These are phyloP conservation scores for Diarsia dahlii DNA, from an alignment of 2,888 invertebrate genomes.

Conservation along the genomic window DNA sequence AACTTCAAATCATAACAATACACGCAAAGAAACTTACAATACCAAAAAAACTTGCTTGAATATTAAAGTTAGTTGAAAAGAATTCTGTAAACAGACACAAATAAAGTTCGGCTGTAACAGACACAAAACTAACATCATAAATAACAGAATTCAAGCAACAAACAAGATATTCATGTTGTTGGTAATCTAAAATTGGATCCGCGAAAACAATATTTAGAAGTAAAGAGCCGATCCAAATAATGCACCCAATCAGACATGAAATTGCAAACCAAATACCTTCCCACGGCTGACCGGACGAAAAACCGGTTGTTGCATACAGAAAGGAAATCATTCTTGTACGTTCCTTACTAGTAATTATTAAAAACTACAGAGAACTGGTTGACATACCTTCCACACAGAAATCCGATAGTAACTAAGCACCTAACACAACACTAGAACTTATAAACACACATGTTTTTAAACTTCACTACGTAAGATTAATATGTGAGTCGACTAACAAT, in stretches of 20 bases:
- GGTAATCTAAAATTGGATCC: slow-evolving; percentile 47
- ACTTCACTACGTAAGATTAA: slow-evolving; percentile 82
- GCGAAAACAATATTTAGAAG: slow-evolving; percentile 46
- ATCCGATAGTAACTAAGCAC: slow-evolving; percentile 68
- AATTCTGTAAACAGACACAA: slow-evolving; percentile 32
- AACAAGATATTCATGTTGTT: slow-evolving; percentile 26
- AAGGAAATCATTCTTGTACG: slow-evolving; percentile 85
- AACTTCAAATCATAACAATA: slow-evolving; percentile 41
- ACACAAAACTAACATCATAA: slow-evolving; percentile 41
- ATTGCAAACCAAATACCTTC: slow-evolving; percentile 84
- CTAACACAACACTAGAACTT: slow-evolving; percentile 71
- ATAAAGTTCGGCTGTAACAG: slow-evolving; percentile 26
- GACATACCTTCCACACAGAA: slow-evolving; percentile 80
- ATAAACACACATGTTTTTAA: slow-evolving; percentile 80
- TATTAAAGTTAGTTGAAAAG: slow-evolving; percentile 35
- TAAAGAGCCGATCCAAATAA: slow-evolving; percentile 65
- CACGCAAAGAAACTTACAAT: slow-evolving; percentile 14
- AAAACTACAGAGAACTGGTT: slow-evolving; percentile 74
- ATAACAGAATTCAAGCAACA: slow-evolving; percentile 30
- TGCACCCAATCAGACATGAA: slow-evolving; percentile 68
- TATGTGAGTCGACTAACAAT: slow-evolving; percentile 74
- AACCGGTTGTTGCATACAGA: slow-evolving; percentile 87
- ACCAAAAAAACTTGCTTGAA: slow-evolving; percentile 7
- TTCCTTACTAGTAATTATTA: slow-evolving; percentile 76
- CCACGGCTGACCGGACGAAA: slow-evolving; percentile 87